These are phyloP conservation scores for Melanotaenia pygmaea DNA, from an alignment of 2,797 vertebrate species.

Conservation along the genomic window DNA sequence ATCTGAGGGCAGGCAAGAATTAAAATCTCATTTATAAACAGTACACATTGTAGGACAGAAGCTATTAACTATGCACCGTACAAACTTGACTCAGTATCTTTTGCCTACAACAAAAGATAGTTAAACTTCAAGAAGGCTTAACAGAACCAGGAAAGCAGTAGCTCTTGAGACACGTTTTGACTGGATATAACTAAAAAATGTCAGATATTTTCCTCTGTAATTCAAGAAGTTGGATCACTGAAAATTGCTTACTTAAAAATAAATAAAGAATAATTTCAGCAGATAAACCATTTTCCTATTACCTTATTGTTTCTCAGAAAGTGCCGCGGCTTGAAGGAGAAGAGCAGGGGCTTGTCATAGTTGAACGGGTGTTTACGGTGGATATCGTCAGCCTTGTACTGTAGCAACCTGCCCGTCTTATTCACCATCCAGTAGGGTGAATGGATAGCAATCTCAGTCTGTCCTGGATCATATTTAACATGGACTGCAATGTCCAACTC, in stretches of 20 bases:
- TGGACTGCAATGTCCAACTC: slow-evolving; percentile 94
- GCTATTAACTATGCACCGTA: too few species aligned
- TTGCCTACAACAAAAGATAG: background rate
- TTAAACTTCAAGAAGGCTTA: background rate
- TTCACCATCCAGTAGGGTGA: slow-evolving; percentile 99
- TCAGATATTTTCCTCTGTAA: background rate
- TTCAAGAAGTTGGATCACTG: background rate
- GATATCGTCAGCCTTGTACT: slow-evolving; percentile 97
- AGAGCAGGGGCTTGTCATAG: slow-evolving; percentile 93
- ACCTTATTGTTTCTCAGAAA: slow-evolving; percentile 98
- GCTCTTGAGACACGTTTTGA: background rate
- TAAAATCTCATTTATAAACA: background rate
- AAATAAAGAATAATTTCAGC: background rate
- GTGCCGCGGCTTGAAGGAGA: slow-evolving; percentile 95
- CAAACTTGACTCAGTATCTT: background rate
- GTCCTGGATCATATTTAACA: slow-evolving; percentile 87
- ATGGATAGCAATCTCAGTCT: slow-evolving; percentile 89
- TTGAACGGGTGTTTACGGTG: slow-evolving; percentile 95
- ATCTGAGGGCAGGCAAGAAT: slow-evolving; percentile 81
- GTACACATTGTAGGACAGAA: too few species aligned
- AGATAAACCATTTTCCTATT: slow-evolving; percentile 10
- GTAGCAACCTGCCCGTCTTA: slow-evolving; percentile 93
- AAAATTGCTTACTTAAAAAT: background rate
- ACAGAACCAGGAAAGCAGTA: background rate
- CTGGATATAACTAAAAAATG: background rate